A percentile compares a stretch with the other conserved stretches of the same genome.
Conservation (phyloP, 2,888 invertebrate genomes). For the Lasius platythorax region DNA sequence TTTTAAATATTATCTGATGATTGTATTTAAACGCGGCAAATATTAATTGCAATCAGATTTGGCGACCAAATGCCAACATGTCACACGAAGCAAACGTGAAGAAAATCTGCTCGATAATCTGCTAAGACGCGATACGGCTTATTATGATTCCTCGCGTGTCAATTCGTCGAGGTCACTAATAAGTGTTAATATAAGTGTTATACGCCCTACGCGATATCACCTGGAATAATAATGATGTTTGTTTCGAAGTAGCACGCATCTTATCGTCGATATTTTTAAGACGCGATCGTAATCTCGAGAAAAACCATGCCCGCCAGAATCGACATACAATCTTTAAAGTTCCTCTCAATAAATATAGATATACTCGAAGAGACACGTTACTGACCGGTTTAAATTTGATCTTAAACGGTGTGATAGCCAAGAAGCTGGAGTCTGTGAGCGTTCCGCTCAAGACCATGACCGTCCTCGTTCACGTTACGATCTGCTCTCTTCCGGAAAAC, state of each 20-base stretch:
- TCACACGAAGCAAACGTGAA: not conserved
- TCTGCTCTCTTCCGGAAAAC: slow-evolving; percentile 26
- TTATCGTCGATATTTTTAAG: slow-evolving; percentile 69
- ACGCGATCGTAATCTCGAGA: slow-evolving; percentile 54
- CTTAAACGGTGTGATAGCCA: slow-evolving; percentile 61
- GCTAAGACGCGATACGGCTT: slow-evolving; percentile 1
- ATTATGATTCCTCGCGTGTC: slow-evolving; percentile 65
- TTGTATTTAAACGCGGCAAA: not conserved
- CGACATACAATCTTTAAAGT: not conserved
- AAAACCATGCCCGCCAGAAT: not conserved
- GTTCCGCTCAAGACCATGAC: slow-evolving; percentile 70
- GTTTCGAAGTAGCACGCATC: slow-evolving; percentile 63
- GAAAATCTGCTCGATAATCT: slow-evolving; percentile 5
- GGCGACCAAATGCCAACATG: slow-evolving; percentile 19
- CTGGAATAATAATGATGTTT: slow-evolving; percentile 61
- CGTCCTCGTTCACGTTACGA: slow-evolving; percentile 59
- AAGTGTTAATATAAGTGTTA: slow-evolving; percentile 61
- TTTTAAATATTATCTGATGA: not conserved
- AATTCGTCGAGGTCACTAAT: slow-evolving; percentile 54
- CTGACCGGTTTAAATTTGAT: slow-evolving; percentile 73
- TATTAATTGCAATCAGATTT: slow-evolving; percentile 16
- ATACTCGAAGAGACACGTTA: not conserved
- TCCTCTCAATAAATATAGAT: not conserved
- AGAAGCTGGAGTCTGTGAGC: slow-evolving; percentile 66
- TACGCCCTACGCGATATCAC: slow-evolving; percentile 58